Evolutionary conservation across 2,888 invertebrate genomes (phyloP).

Genomic region (Ctena decussata): DNA sequence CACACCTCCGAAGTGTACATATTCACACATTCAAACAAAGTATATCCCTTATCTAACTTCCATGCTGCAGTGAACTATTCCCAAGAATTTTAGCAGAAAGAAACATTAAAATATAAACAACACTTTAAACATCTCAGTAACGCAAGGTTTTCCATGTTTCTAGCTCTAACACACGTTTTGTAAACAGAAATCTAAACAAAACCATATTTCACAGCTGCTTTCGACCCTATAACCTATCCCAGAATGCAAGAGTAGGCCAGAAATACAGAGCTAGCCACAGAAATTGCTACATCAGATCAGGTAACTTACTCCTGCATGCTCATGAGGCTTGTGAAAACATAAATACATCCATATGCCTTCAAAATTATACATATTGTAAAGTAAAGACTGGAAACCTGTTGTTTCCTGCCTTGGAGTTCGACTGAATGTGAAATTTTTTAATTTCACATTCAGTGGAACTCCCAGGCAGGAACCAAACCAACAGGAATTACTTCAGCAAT

Average conservation of each 20-base stretch:
- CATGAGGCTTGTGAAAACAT: slow-evolving; percentile 52
- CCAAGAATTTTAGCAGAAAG: neutral
- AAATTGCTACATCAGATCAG: slow-evolving; percentile 27
- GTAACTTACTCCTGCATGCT: slow-evolving; percentile 39
- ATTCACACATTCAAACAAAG: neutral
- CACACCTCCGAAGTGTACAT: slow-evolving; percentile 6
- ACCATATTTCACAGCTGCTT: slow-evolving; percentile 25
- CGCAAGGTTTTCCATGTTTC: neutral
- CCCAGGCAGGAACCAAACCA: no score
- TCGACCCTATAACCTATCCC: slow-evolving; percentile 52
- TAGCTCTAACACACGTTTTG: neutral
- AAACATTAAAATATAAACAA: neutral
- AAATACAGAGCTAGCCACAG: slow-evolving; percentile 52
- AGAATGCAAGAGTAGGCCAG: slow-evolving; percentile 59
- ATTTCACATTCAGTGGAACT: no score
- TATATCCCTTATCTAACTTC: neutral
- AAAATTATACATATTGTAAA: slow-evolving; percentile 7
- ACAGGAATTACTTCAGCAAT: no score
- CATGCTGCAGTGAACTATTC: neutral
- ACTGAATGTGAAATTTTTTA: no score
- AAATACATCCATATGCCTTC: slow-evolving; percentile 45
- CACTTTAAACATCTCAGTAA: neutral
- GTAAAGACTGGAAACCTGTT: neutral
- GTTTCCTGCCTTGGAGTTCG: neutral
- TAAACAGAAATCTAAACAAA: slow-evolving; percentile 16